Evolutionary conservation across 2,888 invertebrate species (phyloP), one percentile per base, ranked within the genome.

Genomic region (Dryococelus australis): DNA sequence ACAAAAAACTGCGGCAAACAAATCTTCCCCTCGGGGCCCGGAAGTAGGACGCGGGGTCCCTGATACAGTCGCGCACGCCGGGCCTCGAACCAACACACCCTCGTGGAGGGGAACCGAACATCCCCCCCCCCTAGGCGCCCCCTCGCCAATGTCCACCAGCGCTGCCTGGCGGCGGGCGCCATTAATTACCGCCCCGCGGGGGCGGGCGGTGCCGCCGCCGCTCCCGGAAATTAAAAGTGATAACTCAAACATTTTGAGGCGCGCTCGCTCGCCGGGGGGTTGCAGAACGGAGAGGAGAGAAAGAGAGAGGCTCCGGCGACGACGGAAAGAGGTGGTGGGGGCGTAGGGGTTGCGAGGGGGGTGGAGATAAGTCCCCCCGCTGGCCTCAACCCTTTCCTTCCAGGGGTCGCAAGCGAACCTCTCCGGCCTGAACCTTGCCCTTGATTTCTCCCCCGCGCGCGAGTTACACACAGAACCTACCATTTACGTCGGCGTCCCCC

Each of bases 221-320:
- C 85, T 85, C 84, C 87, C 88, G 89, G 89, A 89, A 89, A 89
- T 89, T 89, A 89, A 89, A 88, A 88, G 89, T 88, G 88, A 89
- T 89, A 89, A 88, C 88, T 89, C 89, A 89, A 88, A 86, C 88
- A 88, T 88, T 88, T 88, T 88, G 86, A 88, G 43, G 86, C 87
- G 88, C 80, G 83, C 85, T 47, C 84, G 87, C 85, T 47, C 84
- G 87, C 79, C 26, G 35, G 28, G 83, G 83, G 28, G 83, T 83
- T 83, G 83, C 27, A 12, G 43, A 27, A 35, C 24, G 43, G 43
- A 24, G 80, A 80, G 80, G 80, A 24, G 26, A 24, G n/a, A 80
- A 35, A 35, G 35, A 35, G 35, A 35, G 35, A 35, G 35, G 4
- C 8, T 2, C 51, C 51, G 13, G 35, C 4, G 12, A 2, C 51